phyloP scores from a whole-genome alignment of 2,888 invertebrate species.

The Auanema sp. region DNA sequence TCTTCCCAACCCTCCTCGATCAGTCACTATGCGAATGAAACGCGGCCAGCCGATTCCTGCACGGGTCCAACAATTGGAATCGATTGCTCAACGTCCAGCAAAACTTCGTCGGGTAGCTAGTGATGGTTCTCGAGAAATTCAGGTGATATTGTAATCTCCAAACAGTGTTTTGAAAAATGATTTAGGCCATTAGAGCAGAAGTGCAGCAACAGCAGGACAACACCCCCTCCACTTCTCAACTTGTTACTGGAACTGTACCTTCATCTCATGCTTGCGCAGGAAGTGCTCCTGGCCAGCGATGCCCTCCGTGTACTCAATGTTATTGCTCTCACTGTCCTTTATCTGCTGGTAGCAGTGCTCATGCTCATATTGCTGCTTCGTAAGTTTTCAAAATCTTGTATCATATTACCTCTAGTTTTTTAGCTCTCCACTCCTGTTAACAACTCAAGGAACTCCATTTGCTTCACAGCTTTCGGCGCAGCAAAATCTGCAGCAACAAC shows the following conservation, averaged over 20 bases:
- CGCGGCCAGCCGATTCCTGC: conserved; percentile 4
- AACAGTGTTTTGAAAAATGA: conserved; percentile 1
- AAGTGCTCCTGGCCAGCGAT: conserved; percentile 12
- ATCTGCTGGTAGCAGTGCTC: conserved; percentile 7
- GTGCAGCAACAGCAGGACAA: not conserved
- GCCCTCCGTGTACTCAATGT: conserved; percentile 2
- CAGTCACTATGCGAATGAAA: conserved; percentile 13
- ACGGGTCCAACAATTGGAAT: conserved; percentile 8
- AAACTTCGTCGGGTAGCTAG: conserved; percentile 19
- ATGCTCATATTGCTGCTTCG: conserved; percentile 1
- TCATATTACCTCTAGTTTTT: not conserved
- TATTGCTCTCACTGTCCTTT: conserved; percentile 1
- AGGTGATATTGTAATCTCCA: conserved; percentile 8
- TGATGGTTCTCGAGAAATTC: conserved; percentile 14
- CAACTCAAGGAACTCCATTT: conserved; percentile 1
- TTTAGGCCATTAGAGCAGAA: not conserved
- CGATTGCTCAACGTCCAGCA: conserved; percentile 8
- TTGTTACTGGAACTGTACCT: conserved; percentile 20
- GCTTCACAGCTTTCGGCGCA: not conserved
- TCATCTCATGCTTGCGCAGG: conserved; percentile 13
- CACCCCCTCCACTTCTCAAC: conserved; percentile 14
- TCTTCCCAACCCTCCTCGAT: conserved; percentile 7
- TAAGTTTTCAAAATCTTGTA: not conserved
- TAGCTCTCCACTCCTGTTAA: not conserved
- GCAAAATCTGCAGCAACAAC: too few species aligned